A percentile compares a stretch with the other conserved stretches of the same genome.
Evolutionary conservation across 2,797 vertebrate species (phyloP).

Genomic region (Rhinogobio ventralis): DNA sequence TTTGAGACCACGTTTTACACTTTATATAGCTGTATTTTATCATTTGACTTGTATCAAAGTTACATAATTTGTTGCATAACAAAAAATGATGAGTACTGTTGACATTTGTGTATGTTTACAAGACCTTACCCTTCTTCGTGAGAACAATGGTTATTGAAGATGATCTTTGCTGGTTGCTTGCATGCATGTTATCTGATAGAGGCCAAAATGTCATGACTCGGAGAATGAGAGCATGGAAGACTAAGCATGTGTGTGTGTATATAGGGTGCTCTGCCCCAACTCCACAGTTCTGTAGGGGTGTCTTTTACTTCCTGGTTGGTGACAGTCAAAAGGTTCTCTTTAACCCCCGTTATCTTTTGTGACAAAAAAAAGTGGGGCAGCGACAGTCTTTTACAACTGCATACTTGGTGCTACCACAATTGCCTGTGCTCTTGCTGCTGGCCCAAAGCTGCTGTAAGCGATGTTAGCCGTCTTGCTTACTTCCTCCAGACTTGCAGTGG

Average conservation of each 20-base stretch:
- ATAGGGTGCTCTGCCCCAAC: constrained; percentile 59
- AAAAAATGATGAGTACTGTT: not conserved
- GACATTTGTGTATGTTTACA: not conserved
- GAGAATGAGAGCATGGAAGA: constrained; percentile 71
- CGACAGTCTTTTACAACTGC: constrained; percentile 65
- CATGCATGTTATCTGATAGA: constrained; percentile 78
- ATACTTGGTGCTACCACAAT: constrained; percentile 64
- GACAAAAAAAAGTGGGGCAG: constrained; percentile 75
- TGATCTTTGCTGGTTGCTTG: constrained; percentile 68
- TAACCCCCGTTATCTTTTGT: constrained; percentile 72
- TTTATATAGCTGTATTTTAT: not conserved
- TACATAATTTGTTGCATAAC: not conserved
- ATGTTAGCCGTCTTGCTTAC: constrained; percentile 64
- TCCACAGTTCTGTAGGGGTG: constrained; percentile 67
- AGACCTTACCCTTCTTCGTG: not conserved
- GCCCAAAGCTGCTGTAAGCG: constrained; percentile 61
- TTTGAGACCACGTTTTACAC: constrained; percentile 4
- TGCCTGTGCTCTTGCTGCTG: constrained; percentile 56
- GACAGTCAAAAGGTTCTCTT: constrained; percentile 69
- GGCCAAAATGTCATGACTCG: constrained; percentile 58
- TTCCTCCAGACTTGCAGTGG: constrained; percentile 69
- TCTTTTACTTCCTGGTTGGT: constrained; percentile 64
- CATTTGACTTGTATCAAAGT: not conserved
- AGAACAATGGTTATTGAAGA: constrained; percentile 17
- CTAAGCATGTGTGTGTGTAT: constrained; percentile 54